Conservation (phyloP, 2,797 vertebrate genomes). For the Trichosurus vulpecula region DNA sequence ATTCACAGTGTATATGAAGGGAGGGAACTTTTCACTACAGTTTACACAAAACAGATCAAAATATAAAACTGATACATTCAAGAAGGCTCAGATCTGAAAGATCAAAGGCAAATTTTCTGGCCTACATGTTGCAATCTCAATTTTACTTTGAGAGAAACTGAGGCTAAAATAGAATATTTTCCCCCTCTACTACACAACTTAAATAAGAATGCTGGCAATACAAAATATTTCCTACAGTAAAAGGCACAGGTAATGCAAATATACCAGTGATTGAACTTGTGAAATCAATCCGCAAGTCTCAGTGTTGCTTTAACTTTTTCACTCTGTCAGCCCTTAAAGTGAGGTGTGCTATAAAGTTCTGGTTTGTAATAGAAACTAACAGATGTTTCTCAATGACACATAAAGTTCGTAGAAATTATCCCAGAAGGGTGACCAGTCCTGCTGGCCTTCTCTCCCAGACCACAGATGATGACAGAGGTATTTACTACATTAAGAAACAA, state of each 20-base stretch:
- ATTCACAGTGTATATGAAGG: background rate
- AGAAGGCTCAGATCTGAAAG: background rate
- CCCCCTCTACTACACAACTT: background rate
- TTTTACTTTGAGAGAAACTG: slow-evolving; percentile 16
- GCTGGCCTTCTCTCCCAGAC: background rate
- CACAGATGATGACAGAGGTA: background rate
- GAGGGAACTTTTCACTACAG: background rate
- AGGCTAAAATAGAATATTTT: background rate
- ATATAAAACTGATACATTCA: slow-evolving; percentile 1
- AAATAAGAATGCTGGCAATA: background rate
- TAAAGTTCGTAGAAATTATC: background rate
- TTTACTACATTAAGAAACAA: slow-evolving; percentile 37
- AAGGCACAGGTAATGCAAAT: background rate
- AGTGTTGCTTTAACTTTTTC: background rate
- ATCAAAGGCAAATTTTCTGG: slow-evolving; percentile 15
- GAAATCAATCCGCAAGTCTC: background rate
- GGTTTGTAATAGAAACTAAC: slow-evolving; percentile 33
- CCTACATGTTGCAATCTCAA: background rate
- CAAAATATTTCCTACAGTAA: background rate
- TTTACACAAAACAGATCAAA: slow-evolving; percentile 26
- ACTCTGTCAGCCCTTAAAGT: background rate
- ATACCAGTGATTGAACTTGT: background rate
- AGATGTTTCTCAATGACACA: slow-evolving; percentile 2
- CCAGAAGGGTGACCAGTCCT: background rate
- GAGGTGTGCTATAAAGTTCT: background rate